phyloP scores from a whole-genome alignment of 2,797 vertebrate genomes.

The Zalophus californianus region DNA sequence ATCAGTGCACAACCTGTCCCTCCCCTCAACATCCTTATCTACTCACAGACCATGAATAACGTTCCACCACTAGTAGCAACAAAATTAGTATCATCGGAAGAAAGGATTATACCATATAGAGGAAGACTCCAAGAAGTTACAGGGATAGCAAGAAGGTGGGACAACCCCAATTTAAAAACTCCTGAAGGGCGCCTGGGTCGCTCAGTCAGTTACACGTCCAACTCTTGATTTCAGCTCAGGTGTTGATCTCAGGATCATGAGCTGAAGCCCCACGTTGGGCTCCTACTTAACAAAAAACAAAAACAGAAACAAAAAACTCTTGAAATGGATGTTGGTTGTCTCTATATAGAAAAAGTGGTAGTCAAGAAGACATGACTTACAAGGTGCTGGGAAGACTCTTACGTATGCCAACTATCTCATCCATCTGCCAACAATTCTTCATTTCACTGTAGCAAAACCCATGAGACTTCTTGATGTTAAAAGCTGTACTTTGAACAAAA shows the following conservation, averaged over 20 bases:
- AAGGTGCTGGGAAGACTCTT: neutral
- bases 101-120: neutral
- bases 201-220: neutral
- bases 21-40: neutral
- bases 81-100: constrained; percentile 5
- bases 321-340: constrained; percentile 3
- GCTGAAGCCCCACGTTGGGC: neutral
- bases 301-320: neutral
- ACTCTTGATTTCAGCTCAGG: neutral
- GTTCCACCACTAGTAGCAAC: neutral
- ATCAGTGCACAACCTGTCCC: neutral
- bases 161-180: neutral
- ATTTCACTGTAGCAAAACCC: neutral
- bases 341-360: neutral
- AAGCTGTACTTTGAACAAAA: constrained; percentile 50
- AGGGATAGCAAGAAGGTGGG: neutral
- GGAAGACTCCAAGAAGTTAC: neutral
- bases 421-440: constrained; percentile 14
- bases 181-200: neutral
- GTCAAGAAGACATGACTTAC: constrained; percentile 13
- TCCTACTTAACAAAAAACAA: neutral
- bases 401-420: constrained; percentile 17
- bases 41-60: neutral
- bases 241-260: neutral
- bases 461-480: neutral